Percentiles rank a stretch among this genome's conserved stretches.
These are phyloP conservation scores for Odontesthes bonariensis DNA, from an alignment of 2,113 vertebrate species.

Conservation along the genomic window DNA sequence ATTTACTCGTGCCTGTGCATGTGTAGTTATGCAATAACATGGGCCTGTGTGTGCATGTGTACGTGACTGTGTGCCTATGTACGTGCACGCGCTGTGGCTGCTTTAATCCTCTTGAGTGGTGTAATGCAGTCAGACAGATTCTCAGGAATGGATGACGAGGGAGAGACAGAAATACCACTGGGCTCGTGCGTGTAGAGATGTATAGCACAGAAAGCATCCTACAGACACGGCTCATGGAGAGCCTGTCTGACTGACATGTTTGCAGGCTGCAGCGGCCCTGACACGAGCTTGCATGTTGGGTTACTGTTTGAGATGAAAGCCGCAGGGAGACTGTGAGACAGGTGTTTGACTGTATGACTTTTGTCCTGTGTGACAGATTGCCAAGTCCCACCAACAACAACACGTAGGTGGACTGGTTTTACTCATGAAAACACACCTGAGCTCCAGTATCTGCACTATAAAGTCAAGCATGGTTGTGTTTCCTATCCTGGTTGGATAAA, in stretches of 20 bases:
- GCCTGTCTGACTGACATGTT: conserved; percentile 26
- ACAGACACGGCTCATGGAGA: conserved; percentile 1
- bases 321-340: conserved; percentile 60
- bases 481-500: background rate
- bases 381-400: conserved; percentile 61
- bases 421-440: conserved; percentile 46
- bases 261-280: conserved; percentile 30
- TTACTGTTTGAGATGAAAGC: conserved; percentile 35
- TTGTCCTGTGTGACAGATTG: conserved; percentile 38
- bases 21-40: conserved; percentile 85
- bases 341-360: conserved; percentile 57
- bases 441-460: background rate
- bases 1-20: conserved; percentile 81
- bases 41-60: conserved; percentile 54
- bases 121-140: conserved; percentile 70
- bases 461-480: background rate
- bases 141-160: conserved; percentile 53
- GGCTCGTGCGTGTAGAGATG: conserved; percentile 9
- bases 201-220: conserved; percentile 2
- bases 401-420: conserved; percentile 44
- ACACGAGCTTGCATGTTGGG: conserved; percentile 36
- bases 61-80: conserved; percentile 24
- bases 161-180: conserved; percentile 46
- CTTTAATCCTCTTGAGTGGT: conserved; percentile 76
- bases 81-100: conserved; percentile 33